Conservation (phyloP, 2,113 vertebrate genomes). For the Atherinomorus stipes region DNA sequence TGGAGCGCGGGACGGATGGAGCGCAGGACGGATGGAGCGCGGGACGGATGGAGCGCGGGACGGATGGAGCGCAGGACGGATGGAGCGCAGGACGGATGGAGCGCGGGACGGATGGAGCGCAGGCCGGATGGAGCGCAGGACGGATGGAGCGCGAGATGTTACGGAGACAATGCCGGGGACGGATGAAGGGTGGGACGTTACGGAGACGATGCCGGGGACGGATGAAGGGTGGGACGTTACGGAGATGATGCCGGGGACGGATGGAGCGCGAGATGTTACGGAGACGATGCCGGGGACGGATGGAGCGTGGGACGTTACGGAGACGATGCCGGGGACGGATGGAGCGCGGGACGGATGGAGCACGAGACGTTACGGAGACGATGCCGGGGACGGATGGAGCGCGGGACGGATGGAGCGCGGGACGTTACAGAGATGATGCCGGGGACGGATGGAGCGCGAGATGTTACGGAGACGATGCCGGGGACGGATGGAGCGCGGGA, state of each 20-base stretch:
- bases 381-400: neutral
- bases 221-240: slow-evolving; percentile 6
- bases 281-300: neutral
- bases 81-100: slow-evolving; percentile 5
- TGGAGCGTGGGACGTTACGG: neutral
- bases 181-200: slow-evolving; percentile 2
- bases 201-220: neutral
- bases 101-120: neutral
- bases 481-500: neutral
- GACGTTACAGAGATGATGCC: neutral
- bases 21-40: neutral
- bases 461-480: neutral
- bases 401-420: neutral
- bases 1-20: slow-evolving; percentile 1
- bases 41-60: neutral
- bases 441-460: neutral
- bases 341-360: neutral
- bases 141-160: slow-evolving; percentile 3
- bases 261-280: neutral
- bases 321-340: neutral
- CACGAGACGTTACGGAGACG: neutral
- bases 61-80: no score
- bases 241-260: no score
- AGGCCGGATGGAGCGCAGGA: neutral
- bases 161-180: neutral